phyloP scores from a whole-genome alignment of 2,113 vertebrate species.

The Speoplatyrhinus poulsoni region DNA sequence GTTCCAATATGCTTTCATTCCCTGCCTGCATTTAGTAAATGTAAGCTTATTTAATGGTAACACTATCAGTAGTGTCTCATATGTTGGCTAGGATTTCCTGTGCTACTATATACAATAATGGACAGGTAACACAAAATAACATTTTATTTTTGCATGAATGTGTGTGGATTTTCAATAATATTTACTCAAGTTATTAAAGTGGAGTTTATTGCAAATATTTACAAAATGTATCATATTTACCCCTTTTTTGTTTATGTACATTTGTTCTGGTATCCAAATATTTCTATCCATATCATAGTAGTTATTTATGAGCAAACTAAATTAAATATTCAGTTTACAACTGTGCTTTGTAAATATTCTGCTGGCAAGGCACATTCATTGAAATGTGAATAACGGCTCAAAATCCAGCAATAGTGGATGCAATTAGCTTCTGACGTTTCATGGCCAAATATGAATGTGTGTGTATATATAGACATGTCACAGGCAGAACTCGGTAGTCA shows the following conservation, averaged over 20 bases:
- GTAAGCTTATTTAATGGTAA: conserved; percentile 25
- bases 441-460: no score
- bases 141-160: conserved; percentile 3
- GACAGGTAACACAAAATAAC: background rate
- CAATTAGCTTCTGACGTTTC: no score
- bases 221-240: conserved; percentile 21
- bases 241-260: background rate
- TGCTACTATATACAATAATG: conserved; percentile 41
- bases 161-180: conserved; percentile 23
- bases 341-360: conserved; percentile 30
- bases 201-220: conserved; percentile 31
- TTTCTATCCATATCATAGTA: background rate
- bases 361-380: conserved; percentile 36
- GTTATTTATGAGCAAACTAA: no score
- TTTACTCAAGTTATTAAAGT: conserved; percentile 1
- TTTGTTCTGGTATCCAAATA: conserved; percentile 12
- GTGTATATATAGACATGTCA: no score
- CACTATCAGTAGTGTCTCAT: background rate
- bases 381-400: conserved; percentile 48
- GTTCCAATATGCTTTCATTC: conserved; percentile 19
- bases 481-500: no score
- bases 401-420: no score
- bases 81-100: conserved; percentile 19
- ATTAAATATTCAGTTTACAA: background rate
- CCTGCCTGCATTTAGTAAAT: background rate